Percentiles rank a stretch among this genome's conserved stretches.
These are phyloP conservation scores for Cheirogaleus major DNA, from an alignment of 2,797 vertebrate species.

Conservation along the genomic window DNA sequence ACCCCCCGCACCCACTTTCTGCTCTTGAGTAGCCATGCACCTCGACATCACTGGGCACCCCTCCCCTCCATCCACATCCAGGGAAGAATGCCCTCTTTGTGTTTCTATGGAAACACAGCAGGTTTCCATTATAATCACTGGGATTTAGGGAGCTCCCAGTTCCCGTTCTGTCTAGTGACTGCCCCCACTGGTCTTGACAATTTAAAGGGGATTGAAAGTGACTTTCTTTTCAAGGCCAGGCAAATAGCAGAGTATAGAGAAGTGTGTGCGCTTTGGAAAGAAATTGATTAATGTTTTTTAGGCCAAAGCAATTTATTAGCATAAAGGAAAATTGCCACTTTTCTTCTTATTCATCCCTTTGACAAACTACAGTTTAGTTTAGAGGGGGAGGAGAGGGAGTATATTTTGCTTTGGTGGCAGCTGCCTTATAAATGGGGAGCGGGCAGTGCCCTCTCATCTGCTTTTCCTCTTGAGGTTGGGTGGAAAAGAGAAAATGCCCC, in stretches of 20 bases:
- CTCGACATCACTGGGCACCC: conserved; percentile 26
- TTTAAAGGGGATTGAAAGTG: conserved; percentile 65
- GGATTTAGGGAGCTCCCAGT: conserved; percentile 26
- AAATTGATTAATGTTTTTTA: conserved; percentile 72
- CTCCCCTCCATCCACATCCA: conserved; percentile 51
- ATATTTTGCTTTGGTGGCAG: conserved; percentile 28
- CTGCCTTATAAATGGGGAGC: not conserved
- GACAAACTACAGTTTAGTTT: conserved; percentile 67
- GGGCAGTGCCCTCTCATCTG: not conserved
- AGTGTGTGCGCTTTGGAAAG: conserved; percentile 56
- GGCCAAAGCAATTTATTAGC: conserved; percentile 73
- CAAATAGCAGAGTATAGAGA: conserved; percentile 54
- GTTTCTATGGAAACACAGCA: conserved; percentile 80
- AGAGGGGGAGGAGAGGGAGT: not conserved
- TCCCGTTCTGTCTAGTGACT: not conserved
- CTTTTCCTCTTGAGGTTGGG: not conserved
- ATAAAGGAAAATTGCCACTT: conserved; percentile 71
- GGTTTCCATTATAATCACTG: conserved; percentile 69
- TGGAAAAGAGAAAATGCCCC: not conserved
- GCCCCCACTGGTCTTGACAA: conserved; percentile 60
- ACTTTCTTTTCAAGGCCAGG: conserved; percentile 74
- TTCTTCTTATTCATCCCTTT: conserved; percentile 57
- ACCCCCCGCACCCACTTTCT: not conserved
- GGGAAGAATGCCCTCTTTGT: conserved; percentile 70
- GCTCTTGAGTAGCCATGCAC: not conserved